Evolutionary conservation across 2,888 invertebrate genomes (phyloP).

Genomic region (Catocala nupta): DNA sequence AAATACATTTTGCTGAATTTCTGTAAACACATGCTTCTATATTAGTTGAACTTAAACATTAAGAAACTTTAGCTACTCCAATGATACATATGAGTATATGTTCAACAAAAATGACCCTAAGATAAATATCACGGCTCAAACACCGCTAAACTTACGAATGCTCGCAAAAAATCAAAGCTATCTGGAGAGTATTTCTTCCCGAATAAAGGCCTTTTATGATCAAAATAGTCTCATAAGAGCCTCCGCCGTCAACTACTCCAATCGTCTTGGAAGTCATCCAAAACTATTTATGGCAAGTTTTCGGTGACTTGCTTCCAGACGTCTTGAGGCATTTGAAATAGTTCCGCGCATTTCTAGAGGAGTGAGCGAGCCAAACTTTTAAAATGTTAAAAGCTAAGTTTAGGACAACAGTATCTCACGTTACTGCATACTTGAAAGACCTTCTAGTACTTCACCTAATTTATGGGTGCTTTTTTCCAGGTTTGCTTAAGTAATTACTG

Average conservation of each 20-base stretch:
- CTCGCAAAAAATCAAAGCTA: slow-evolving; percentile 12
- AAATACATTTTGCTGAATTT: no score
- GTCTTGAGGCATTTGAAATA: slow-evolving; percentile 59
- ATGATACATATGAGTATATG: no score
- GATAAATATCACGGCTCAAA: slow-evolving; percentile 2
- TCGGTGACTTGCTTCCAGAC: slow-evolving; percentile 58
- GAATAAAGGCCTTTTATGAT: slow-evolving; percentile 65
- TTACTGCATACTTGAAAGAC: slow-evolving; percentile 11
- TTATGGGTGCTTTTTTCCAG: not conserved
- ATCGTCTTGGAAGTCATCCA: slow-evolving; percentile 73
- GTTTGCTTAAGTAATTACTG: no score
- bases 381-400: slow-evolving; percentile 52
- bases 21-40: no score
- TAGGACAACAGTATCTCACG: slow-evolving; percentile 16
- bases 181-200: slow-evolving; percentile 39
- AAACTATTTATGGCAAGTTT: slow-evolving; percentile 72
- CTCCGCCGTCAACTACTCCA: slow-evolving; percentile 55
- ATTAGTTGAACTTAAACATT: no score
- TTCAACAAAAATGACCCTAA: not conserved
- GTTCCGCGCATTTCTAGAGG: slow-evolving; percentile 43
- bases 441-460: slow-evolving; percentile 8
- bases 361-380: slow-evolving; percentile 30
- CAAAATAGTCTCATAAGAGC: slow-evolving; percentile 60
- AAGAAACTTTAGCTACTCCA: no score
- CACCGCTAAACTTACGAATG: not conserved